Evolutionary conservation across 2,888 invertebrate genomes (phyloP), one percentile per base, ranked within the genome.

Genomic region (Herminia tarsipennalis): DNA sequence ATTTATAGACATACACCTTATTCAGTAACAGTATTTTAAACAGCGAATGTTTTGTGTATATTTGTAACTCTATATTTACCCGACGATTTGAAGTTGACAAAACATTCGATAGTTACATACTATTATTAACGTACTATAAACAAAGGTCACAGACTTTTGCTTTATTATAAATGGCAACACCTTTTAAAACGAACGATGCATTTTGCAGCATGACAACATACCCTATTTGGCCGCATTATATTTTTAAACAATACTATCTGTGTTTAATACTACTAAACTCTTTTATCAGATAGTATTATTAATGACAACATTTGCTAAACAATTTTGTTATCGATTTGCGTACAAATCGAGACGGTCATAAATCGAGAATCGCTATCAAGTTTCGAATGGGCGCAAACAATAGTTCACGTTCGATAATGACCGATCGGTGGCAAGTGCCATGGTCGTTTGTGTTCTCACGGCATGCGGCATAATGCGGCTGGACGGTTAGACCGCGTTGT

Each of bases 391-490:
- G 30, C 25, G 20, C 40, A 36, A 35, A 75, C 77, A 77, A 75
- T 77, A 70, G 70, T 68, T 63, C 68, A 76, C 72, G 61, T 57
- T 63, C 56, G 61, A 68, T 75, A 73, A 76, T 72, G 64, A 66
- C 57, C 50, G 51, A 57, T 45, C 55, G 56, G 68, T 64, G 71
- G 70, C 73, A 70, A 76, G 77, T 76, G 76, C 76, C 76, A 78
- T 43, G 78, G 77, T 73, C 76, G 67, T 65, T 70, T 46, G 40
- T 43, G 66, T 79, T 79, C 79, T 78, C 78, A 79, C 78, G 78
- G 56, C 56, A 56, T 47, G 78, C 78, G 78, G 56, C 56, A 56
- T 47, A 56, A 53, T 56, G 32, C 10, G 38, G 27, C 39, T 32
- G 39, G 50, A 52, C 55, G 33, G 16, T 22, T 40, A 47, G 46